phyloP scores from a whole-genome alignment of 2,113 vertebrate species.

The Gymnorhina tibicen region DNA sequence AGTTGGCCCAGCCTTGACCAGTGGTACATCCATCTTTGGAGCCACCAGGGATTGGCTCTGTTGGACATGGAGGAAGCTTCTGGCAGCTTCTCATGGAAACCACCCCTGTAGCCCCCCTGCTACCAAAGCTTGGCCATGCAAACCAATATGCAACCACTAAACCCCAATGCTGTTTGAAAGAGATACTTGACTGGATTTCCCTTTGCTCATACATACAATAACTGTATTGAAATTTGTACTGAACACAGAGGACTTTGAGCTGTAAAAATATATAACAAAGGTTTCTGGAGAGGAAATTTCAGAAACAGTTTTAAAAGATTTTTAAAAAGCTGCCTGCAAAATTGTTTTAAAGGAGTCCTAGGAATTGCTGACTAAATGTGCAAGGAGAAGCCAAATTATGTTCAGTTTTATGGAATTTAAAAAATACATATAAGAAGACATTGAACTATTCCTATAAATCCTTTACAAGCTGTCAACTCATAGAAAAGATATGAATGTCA shows the following conservation, averaged over 20 bases:
- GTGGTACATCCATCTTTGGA: too few species aligned
- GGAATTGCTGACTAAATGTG: background rate
- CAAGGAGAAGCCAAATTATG: background rate
- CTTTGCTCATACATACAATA: background rate
- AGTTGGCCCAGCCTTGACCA: too few species aligned
- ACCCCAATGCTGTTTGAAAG: background rate
- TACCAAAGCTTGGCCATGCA: background rate
- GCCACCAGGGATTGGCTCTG: too few species aligned
- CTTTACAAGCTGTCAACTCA: background rate
- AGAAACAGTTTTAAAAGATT: background rate
- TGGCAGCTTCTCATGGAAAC: too few species aligned
- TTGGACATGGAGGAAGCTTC: too few species aligned
- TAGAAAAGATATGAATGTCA: background rate
- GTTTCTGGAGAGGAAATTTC: background rate
- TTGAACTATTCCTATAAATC: background rate
- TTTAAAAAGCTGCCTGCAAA: background rate
- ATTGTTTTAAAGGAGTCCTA: background rate
- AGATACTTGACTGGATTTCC: background rate
- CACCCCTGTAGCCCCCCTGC: too few species aligned
- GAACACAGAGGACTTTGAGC: background rate
- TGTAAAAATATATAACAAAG: background rate
- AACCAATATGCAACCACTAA: background rate
- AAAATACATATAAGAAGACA: background rate
- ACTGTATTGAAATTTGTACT: background rate
- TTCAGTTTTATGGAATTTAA: background rate